Conservation (phyloP, 2,888 invertebrate species). For the Limnephilus rhombicus region DNA sequence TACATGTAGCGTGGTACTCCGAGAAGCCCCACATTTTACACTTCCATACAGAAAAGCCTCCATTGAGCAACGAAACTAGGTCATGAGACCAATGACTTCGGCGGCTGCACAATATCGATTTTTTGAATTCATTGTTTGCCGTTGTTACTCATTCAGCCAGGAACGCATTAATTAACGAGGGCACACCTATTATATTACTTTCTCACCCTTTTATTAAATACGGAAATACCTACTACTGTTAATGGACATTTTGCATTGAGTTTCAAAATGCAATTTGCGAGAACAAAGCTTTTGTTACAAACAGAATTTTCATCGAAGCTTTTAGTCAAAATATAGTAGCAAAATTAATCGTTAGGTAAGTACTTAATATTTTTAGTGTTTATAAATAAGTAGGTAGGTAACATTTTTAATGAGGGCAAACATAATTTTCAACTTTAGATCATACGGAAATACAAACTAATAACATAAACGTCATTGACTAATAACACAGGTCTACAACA, state of each 20-base stretch:
- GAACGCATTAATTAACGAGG: no score
- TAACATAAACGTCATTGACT: no score
- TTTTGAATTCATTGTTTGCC: slow-evolving; percentile 18
- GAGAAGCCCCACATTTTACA: slow-evolving; percentile 37
- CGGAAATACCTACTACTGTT: neutral
- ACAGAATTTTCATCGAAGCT: neutral
- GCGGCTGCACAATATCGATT: slow-evolving; percentile 26
- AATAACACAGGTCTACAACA: no score
- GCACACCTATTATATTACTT: neutral
- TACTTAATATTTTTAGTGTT: no score
- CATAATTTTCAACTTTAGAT: no score
- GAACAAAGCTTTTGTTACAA: slow-evolving; percentile 4
- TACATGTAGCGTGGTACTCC: slow-evolving; percentile 29
- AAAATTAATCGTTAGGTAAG: no score
- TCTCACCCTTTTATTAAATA: neutral
- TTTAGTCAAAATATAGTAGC: neutral
- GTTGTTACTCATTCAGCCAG: neutral
- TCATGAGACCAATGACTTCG: slow-evolving; percentile 37
- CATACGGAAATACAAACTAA: no score
- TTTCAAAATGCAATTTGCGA: neutral
- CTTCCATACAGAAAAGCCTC: slow-evolving; percentile 11
- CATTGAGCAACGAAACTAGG: slow-evolving; percentile 37
- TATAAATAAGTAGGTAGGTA: no score
- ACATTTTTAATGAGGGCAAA: no score
- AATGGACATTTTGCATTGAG: neutral